These are phyloP conservation scores for Desmodus rotundus DNA, from an alignment of 2,113 vertebrate genomes.

Conservation along the genomic window DNA sequence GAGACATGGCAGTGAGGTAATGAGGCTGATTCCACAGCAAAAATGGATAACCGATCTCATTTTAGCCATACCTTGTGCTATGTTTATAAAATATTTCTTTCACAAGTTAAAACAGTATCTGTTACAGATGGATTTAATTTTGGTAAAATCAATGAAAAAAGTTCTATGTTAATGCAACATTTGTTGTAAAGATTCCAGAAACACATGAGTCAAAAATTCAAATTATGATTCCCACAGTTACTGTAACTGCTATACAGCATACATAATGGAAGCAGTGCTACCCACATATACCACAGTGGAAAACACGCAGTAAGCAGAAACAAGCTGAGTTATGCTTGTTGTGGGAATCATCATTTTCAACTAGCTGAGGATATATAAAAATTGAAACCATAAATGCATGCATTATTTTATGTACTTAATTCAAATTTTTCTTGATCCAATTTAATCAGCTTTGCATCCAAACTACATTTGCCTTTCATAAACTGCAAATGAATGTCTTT, in stretches of 20 bases:
- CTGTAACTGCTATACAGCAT: conserved; percentile 51
- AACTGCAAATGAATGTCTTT: conserved; percentile 34
- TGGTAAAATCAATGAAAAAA: conserved; percentile 34
- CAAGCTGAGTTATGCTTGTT: conserved; percentile 59
- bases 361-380: conserved; percentile 52
- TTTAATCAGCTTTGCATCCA: conserved; percentile 60
- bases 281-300: neutral
- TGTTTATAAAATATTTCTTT: conserved; percentile 48
- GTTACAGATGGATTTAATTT: conserved; percentile 41
- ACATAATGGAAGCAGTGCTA: conserved; percentile 54
- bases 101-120: conserved; percentile 40
- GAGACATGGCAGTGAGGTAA: neutral
- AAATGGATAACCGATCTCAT: neutral
- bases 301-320: conserved; percentile 59
- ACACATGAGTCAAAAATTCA: conserved; percentile 52
- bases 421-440: conserved; percentile 56
- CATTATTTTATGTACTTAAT: conserved; percentile 63
- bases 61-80: neutral
- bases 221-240: conserved; percentile 67
- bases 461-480: conserved; percentile 54
- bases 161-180: conserved; percentile 46
- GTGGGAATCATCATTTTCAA: conserved; percentile 61
- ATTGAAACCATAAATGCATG: conserved; percentile 60
- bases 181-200: conserved; percentile 61
- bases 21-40: neutral